Evolutionary conservation across 2,113 vertebrate species (phyloP).

Genomic region (Cyphomyrus plagiostoma): DNA sequence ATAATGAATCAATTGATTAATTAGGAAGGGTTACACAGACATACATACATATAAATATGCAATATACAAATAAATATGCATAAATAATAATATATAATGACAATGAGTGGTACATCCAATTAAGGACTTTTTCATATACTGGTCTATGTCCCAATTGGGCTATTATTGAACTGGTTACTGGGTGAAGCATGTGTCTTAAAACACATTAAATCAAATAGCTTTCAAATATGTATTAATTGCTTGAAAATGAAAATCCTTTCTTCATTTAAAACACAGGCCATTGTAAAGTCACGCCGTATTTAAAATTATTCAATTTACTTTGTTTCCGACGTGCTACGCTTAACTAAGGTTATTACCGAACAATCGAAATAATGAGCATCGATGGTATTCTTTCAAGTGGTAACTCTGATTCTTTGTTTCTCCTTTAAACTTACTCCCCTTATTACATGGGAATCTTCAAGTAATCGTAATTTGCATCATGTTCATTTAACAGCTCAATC

Average conservation of each 20-base stretch:
- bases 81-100: neutral
- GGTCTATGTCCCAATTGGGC: neutral
- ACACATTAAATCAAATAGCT: neutral
- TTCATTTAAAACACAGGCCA: neutral
- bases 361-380: neutral
- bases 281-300: neutral
- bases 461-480: neutral
- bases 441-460: neutral
- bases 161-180: neutral
- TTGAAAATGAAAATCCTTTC: neutral
- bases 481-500: neutral
- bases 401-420: neutral
- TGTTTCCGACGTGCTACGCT: neutral
- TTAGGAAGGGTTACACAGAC: neutral
- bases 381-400: neutral
- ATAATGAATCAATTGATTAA: neutral
- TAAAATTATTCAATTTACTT: neutral
- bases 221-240: neutral
- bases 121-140: neutral
- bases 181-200: neutral
- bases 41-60: neutral
- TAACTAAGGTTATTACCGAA: neutral
- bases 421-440: neutral
- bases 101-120: neutral
- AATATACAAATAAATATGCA: neutral